A percentile compares a stretch with the other conserved stretches of the same genome.
phyloP scores from a whole-genome alignment of 1,140 invertebrate genomes.

The Brachystomella parvula region DNA sequence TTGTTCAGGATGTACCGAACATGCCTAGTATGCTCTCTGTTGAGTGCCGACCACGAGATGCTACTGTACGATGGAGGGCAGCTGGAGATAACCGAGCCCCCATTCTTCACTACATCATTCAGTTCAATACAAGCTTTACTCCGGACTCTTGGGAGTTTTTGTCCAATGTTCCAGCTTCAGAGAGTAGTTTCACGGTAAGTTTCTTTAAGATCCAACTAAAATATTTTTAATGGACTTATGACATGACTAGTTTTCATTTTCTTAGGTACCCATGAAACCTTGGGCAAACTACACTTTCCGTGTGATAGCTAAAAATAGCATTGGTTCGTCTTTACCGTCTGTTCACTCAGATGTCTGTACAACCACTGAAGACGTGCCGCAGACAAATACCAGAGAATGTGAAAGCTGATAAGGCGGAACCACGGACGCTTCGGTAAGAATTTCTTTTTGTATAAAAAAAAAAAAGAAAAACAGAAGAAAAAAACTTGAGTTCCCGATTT shows the following conservation, averaged over 20 bases:
- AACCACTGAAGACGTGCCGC: conserved; percentile 79
- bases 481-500: no score
- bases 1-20: conserved; percentile 93
- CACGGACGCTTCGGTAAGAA: conserved; percentile 82
- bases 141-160: conserved; percentile 82
- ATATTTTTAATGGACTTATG: background rate
- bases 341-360: conserved; percentile 69
- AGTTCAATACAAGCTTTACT: conserved; percentile 90
- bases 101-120: conserved; percentile 82
- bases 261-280: conserved; percentile 64
- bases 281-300: conserved; percentile 97
- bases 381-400: conserved; percentile 94
- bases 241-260: conserved; percentile 15
- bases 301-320: conserved; percentile 29
- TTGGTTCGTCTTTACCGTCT: conserved; percentile 75
- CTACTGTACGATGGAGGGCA: conserved; percentile 72
- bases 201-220: background rate
- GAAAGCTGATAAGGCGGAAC: conserved; percentile 73
- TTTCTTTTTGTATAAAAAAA: no score
- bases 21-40: conserved; percentile 61
- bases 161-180: conserved; percentile 67
- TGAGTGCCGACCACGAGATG: conserved; percentile 60
- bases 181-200: conserved; percentile 58
- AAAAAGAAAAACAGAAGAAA: no score
- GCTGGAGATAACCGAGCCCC: conserved; percentile 90